phyloP scores from a whole-genome alignment of 2,888 invertebrate genomes.

The Melieria crassipennis region DNA sequence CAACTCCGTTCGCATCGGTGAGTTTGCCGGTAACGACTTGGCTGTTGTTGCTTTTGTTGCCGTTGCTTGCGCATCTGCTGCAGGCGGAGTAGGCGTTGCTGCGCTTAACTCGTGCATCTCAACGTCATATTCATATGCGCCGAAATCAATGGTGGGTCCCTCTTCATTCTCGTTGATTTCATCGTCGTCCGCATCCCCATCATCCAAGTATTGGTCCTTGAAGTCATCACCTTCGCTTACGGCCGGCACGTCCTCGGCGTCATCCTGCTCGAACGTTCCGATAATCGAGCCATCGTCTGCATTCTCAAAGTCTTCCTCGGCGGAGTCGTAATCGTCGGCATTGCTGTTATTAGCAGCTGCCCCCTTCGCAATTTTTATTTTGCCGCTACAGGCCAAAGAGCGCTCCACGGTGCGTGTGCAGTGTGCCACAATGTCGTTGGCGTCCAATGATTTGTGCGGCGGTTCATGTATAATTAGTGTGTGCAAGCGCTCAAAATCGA shows the following conservation, averaged over 20 bases:
- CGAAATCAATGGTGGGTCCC: conserved; percentile 45
- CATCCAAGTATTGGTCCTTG: conserved; percentile 6
- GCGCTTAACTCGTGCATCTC: conserved; percentile 16
- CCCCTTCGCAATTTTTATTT: neutral
- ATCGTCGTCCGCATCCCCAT: conserved; percentile 33
- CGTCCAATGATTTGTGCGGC: conserved; percentile 42
- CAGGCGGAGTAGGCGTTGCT: neutral
- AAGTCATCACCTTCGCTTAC: conserved; percentile 20
- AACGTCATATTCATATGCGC: conserved; percentile 42
- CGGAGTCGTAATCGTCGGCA: conserved; percentile 32
- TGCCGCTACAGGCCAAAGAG: conserved; percentile 34
- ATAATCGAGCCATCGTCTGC: conserved; percentile 23
- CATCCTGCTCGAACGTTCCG: conserved; percentile 39
- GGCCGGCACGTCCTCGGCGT: conserved; percentile 34
- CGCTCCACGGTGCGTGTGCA: conserved; percentile 43
- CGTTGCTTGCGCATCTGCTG: neutral
- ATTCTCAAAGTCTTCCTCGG: conserved; percentile 28
- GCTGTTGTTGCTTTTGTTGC: neutral
- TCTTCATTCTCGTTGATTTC: conserved; percentile 45
- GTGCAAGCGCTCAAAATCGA: conserved; percentile 41
- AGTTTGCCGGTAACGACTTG: neutral
- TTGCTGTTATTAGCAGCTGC: conserved; percentile 1
- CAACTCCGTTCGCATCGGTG: neutral
- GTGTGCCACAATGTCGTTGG: conserved; percentile 43
- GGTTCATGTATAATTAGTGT: conserved; percentile 39